Percentiles rank a stretch among this genome's conserved stretches.
These are phyloP conservation scores for Achlya flavicornis DNA, from an alignment of 2,888 invertebrate species.

Conservation along the genomic window DNA sequence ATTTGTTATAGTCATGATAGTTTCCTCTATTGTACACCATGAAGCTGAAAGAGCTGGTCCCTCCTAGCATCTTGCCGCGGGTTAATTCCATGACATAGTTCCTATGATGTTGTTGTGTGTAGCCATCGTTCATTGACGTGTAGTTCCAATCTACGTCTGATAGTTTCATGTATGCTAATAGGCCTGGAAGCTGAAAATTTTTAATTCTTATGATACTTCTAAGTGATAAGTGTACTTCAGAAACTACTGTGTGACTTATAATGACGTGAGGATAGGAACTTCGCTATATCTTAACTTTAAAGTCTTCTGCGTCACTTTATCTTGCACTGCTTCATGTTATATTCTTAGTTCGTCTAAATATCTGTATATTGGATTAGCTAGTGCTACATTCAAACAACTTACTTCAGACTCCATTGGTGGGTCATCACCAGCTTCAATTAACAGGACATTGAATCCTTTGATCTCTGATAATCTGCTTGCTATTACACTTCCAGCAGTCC, in stretches of 20 bases:
- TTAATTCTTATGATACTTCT: too few relatives aligned
- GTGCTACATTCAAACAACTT: neutral
- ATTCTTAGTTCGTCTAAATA: too few relatives aligned
- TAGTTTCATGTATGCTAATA: conserved; percentile 21
- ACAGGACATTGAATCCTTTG: conserved; percentile 51
- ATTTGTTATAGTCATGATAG: conserved; percentile 63
- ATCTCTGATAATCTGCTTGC: conserved; percentile 82
- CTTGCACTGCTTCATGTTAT: too few relatives aligned
- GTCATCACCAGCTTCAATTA: conserved; percentile 82
- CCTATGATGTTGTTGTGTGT: conserved; percentile 27
- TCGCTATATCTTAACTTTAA: too few relatives aligned
- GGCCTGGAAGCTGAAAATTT: conserved; percentile 26
- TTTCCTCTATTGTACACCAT: conserved; percentile 79
- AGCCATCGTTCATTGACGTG: conserved; percentile 52
- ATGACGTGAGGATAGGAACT: too few relatives aligned
- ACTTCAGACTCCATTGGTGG: conserved; percentile 32
- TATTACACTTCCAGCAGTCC: conserved; percentile 84
- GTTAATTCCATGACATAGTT: conserved; percentile 39
- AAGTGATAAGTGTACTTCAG: too few relatives aligned
- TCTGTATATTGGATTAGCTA: too few relatives aligned
- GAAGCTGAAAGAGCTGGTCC: conserved; percentile 77
- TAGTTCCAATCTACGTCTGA: conserved; percentile 47
- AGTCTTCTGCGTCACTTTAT: too few relatives aligned
- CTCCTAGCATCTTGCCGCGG: conserved; percentile 84
- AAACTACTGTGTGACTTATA: too few relatives aligned